Evolutionary conservation across 2,888 invertebrate genomes (phyloP).

Genomic region (Catocala sponsa): DNA sequence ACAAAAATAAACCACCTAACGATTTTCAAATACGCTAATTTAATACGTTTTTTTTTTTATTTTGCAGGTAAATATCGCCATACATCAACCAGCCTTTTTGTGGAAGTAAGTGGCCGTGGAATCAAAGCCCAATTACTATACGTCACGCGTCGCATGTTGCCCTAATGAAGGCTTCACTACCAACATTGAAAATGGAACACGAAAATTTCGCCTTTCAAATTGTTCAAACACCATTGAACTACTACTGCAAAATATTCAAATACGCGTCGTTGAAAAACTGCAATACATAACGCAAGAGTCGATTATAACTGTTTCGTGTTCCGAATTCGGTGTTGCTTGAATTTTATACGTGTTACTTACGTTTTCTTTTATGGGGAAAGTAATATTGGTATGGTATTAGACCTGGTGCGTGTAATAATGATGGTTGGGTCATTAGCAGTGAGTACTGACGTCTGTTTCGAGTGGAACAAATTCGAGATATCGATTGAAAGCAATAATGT

Average conservation of each 20-base stretch:
- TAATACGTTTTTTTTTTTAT: conserved; percentile 25
- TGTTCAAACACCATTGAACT: conserved; percentile 22
- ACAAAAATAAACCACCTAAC: not conserved
- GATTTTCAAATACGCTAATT: conserved; percentile 8
- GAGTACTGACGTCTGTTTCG: not conserved
- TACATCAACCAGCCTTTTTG: conserved; percentile 24
- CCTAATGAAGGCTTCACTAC: conserved; percentile 24
- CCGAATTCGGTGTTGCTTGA: not conserved
- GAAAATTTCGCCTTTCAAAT: conserved; percentile 15
- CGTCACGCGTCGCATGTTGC: conserved; percentile 26
- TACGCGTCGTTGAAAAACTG: conserved; percentile 7
- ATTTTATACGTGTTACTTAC: conserved; percentile 1
- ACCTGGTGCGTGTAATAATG: conserved; percentile 16
- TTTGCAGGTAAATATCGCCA: conserved; percentile 47
- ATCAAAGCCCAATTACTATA: conserved; percentile 38
- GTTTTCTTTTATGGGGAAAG: conserved; percentile 24
- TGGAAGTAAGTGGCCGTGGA: conserved; percentile 38
- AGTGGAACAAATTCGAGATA: not conserved
- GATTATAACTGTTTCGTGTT: not conserved
- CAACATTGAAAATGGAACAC: conserved; percentile 1
- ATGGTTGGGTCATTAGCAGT: conserved; percentile 2
- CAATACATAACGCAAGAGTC: conserved; percentile 15
- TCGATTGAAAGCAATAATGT: not conserved
- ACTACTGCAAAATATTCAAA: not conserved
- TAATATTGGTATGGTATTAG: conserved; percentile 7